These are phyloP conservation scores for Marmota flaviventris DNA, from an alignment of 2,113 vertebrate genomes.

Conservation along the genomic window DNA sequence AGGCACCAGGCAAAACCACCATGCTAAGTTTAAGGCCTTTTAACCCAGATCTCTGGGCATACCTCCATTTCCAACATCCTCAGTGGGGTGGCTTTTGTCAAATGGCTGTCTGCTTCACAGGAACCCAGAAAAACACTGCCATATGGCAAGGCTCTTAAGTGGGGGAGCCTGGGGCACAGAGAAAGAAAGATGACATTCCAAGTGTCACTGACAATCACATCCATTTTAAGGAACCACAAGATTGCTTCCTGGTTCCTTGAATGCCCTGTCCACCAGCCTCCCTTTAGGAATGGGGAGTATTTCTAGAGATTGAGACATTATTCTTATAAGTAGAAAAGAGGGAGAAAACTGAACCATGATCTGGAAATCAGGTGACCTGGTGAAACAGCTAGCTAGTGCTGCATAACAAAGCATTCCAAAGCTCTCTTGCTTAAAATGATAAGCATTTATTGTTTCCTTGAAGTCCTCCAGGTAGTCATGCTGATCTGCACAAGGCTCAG, in stretches of 20 bases:
- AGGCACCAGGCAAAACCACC: background rate
- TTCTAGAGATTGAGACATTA: background rate
- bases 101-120: background rate
- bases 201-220: background rate
- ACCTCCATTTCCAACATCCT: background rate
- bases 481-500: background rate
- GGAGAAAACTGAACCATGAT: background rate
- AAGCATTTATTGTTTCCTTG: background rate
- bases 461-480: background rate
- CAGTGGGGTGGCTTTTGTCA: slow-evolving; percentile 4
- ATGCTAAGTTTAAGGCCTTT: background rate
- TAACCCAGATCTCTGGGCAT: background rate
- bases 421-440: background rate
- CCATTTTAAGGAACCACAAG: background rate
- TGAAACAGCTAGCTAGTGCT: background rate
- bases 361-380: background rate
- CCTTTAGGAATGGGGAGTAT: background rate
- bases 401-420: background rate
- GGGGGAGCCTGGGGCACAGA: background rate
- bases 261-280: background rate
- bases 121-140: slow-evolving; percentile 46
- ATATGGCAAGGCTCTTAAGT: slow-evolving; percentile 43
- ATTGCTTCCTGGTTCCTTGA: background rate
- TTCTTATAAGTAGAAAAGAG: background rate
- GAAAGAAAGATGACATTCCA: slow-evolving; percentile 46